A percentile compares a stretch with the other conserved stretches of the same genome.
phyloP scores from a whole-genome alignment of 2,797 vertebrate genomes.

The Protonibea diacanthus region DNA sequence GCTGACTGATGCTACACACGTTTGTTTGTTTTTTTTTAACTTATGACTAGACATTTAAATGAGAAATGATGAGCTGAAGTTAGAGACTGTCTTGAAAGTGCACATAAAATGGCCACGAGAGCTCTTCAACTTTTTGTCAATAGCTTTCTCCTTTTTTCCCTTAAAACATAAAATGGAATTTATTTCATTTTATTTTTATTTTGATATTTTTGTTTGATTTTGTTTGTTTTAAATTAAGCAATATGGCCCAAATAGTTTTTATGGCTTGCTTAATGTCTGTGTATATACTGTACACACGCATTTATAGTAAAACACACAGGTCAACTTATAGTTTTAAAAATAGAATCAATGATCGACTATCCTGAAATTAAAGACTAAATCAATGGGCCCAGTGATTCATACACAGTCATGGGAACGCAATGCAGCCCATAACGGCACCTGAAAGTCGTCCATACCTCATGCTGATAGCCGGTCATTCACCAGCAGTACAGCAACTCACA shows the following conservation, averaged over 20 bases:
- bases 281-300: background rate
- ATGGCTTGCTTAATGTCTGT: background rate
- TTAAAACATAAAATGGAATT: no score
- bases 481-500: conserved; percentile 37
- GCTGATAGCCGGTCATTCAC: conserved; percentile 46
- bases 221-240: background rate
- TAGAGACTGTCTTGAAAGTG: background rate
- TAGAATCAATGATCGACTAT: conserved; percentile 7
- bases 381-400: conserved; percentile 21
- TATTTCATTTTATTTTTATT: no score
- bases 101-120: background rate
- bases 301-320: conserved; percentile 10
- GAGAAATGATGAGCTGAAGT: background rate
- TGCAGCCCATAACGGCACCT: conserved; percentile 27
- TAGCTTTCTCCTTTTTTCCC: no score
- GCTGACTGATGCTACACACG: background rate
- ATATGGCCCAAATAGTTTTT: background rate
- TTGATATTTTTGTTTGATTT: background rate
- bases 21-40: background rate
- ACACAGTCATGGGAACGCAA: conserved; percentile 5
- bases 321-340: conserved; percentile 15
- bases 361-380: conserved; percentile 18
- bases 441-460: conserved; percentile 49
- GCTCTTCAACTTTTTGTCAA: background rate
- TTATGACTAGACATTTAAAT: background rate